These are phyloP conservation scores for Trialeurodes vaporariorum DNA, from an alignment of 1,140 invertebrate species.

Conservation along the genomic window DNA sequence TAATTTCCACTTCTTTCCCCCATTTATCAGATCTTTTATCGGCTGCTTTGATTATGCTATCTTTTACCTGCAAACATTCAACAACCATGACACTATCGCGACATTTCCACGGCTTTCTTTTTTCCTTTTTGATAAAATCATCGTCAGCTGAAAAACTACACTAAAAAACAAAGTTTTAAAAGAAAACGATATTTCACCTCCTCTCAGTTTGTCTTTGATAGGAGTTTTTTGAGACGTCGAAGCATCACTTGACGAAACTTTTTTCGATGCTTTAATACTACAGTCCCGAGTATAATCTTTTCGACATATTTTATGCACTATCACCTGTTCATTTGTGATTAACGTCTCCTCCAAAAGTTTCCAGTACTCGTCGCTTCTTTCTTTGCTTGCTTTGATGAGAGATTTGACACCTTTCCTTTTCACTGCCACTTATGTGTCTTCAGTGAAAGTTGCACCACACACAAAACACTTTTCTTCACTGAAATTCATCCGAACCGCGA, in stretches of 20 bases:
- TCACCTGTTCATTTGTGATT: not conserved
- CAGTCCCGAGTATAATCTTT: not conserved
- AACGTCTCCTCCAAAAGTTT: not conserved
- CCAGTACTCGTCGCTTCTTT: not conserved
- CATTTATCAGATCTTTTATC: not conserved
- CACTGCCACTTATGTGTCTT: too few relatives aligned
- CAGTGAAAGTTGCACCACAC: too few relatives aligned
- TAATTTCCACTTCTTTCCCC: not conserved
- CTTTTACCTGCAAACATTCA: not conserved
- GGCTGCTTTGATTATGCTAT: not conserved
- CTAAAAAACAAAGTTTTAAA: not conserved
- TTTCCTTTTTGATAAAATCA: not conserved
- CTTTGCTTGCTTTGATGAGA: not conserved
- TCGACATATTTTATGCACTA: not conserved
- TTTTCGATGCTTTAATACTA: not conserved
- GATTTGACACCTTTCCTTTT: too few relatives aligned
- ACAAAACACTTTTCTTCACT: too few relatives aligned
- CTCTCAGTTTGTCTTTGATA: not conserved
- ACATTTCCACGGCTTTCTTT: not conserved
- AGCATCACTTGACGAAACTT: not conserved
- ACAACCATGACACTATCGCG: not conserved
- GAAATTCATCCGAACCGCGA: too few relatives aligned
- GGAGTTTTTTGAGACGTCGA: not conserved
- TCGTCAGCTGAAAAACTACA: not conserved
- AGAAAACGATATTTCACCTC: not conserved